A percentile compares a stretch with the other conserved stretches of the same genome.
Evolutionary conservation across 2,797 vertebrate species (phyloP).

Genomic region (Pantherophis vulpinus): DNA sequence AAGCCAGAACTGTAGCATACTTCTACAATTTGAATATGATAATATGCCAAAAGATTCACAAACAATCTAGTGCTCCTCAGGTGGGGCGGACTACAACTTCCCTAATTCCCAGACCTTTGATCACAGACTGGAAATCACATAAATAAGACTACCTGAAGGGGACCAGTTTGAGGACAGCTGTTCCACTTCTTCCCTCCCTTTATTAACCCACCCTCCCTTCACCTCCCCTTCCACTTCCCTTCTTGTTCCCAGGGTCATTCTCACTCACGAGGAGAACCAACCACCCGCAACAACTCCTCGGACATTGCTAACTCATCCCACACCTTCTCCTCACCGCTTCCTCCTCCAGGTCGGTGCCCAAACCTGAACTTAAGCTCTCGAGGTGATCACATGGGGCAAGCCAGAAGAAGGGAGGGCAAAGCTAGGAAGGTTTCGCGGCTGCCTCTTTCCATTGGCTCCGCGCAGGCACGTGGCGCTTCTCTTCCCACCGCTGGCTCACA

Average conservation of each 20-base stretch:
- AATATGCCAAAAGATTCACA: not conserved
- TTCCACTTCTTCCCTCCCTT: not conserved
- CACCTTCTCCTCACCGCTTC: no score
- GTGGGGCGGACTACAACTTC: not conserved
- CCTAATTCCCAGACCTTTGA: not conserved
- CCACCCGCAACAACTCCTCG: not conserved
- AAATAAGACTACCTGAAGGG: not conserved
- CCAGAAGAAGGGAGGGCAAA: not conserved
- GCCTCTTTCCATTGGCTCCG: slow-evolving; percentile 46
- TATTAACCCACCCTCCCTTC: not conserved
- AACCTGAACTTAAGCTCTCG: not conserved
- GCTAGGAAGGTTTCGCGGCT: not conserved
- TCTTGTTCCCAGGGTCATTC: no score
- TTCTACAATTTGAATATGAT: not conserved
- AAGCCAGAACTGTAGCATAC: not conserved
- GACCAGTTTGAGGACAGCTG: not conserved
- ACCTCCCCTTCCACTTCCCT: not conserved
- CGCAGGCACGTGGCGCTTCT: slow-evolving; percentile 30
- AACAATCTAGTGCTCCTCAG: not conserved
- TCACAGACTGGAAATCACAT: not conserved
- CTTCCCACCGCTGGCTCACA: slow-evolving; percentile 35
- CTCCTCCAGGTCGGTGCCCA: not conserved
- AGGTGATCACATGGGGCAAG: not conserved
- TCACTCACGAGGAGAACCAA: no score
- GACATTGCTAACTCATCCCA: not conserved